Base-by-base conservation (phyloP, 2,797 vertebrate genomes). In the Lycodopsis pacificus region DNA sequence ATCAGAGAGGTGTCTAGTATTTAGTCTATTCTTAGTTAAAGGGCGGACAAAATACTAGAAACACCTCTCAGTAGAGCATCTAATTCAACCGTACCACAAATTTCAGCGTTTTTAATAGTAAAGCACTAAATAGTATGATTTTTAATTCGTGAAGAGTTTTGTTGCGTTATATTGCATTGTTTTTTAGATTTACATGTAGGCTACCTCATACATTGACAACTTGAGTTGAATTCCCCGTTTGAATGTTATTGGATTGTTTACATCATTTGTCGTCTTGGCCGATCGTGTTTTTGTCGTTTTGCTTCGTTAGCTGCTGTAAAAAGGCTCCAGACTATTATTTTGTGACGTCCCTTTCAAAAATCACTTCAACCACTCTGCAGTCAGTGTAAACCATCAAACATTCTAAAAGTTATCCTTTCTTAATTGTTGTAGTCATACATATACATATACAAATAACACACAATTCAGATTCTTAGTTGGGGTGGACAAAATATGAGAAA, bases 221-320 rank as follows among this genome's bases (percentile, higher is more conserved):
- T n/a, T 27, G 7, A 51, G 48, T 58, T 42, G 1, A 69, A 51
- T 10, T 5, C n/a, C 15, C 19, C 2, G 34, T 66, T 27, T 66
- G 20, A 51, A 71, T 49, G 57, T 65, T 22, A 65, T 17, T 58
- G 30, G 42, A 70, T 65, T 66, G 59, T 83, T 80, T 75, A 46
- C 44, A 79, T 62, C 59, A 42, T 81, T 69, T 79, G 53, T 79
- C 76, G 68, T 34, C 40, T 36, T 10, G 36, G 8, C 9, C 36
- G 10, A 11, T 38, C 36, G 36, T 38, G n/a, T 38, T 38, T 10
- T 11, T 9, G 8, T 38, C 8, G 36, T 38, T 38, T 38, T 9
- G 34, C 4, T 36, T 36, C 9, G 1, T 36, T 36, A 36, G 34
- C 34, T 36, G 34, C 7, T 38, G 10, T 38, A 38, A 9, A 38